These are phyloP conservation scores for Spondyliosoma cantharus DNA, from an alignment of 2,797 vertebrate genomes.

Conservation along the genomic window DNA sequence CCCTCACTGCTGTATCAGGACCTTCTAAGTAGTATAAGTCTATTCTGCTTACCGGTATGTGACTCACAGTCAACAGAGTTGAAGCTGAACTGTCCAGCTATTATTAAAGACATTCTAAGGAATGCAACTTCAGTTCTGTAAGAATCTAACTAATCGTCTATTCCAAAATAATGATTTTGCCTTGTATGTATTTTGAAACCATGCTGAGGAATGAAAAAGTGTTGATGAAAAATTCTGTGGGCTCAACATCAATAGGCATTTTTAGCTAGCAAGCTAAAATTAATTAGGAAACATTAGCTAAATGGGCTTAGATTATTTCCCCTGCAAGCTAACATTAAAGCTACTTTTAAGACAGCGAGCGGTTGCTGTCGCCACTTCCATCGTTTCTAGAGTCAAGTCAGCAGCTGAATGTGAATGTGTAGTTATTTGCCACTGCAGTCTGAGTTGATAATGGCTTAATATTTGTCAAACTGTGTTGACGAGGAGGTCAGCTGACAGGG, in stretches of 20 bases:
- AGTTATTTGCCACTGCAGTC: neutral
- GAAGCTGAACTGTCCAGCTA: neutral
- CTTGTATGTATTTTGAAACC: neutral
- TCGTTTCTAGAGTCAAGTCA: neutral
- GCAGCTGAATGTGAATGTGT: neutral
- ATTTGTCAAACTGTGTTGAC: no score
- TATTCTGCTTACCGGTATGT: slow-evolving; percentile 4
- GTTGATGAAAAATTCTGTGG: neutral
- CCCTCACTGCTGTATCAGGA: slow-evolving; percentile 19
- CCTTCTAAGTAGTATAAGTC: slow-evolving; percentile 38
- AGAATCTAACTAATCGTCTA: neutral
- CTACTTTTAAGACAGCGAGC: neutral
- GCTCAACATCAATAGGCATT: neutral
- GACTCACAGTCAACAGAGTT: slow-evolving; percentile 10
- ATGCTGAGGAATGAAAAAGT: neutral
- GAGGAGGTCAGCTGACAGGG: no score
- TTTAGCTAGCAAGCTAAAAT: neutral
- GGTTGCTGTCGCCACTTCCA: neutral
- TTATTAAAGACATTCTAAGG: neutral
- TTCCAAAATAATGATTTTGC: neutral
- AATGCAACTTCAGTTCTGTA: neutral
- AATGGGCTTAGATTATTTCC: neutral
- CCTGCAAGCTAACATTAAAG: neutral
- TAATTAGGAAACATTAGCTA: neutral
- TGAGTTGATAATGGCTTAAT: neutral